Base-by-base conservation (phyloP, 2,113 vertebrate genomes). In the Oreotrochilus melanogaster region DNA sequence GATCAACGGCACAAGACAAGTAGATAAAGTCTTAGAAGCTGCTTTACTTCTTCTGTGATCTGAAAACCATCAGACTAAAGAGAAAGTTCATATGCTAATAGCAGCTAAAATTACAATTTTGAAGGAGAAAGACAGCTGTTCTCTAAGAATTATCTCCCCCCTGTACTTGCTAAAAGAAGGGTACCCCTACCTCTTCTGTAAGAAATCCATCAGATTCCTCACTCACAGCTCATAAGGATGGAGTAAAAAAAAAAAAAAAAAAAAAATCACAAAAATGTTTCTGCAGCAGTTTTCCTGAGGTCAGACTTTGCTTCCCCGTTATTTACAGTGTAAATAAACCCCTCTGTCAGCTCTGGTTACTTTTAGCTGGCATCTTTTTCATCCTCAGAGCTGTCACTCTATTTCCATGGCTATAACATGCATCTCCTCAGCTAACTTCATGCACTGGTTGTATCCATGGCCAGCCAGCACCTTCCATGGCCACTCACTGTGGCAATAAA, bases 21-120 rank as follows among this genome's bases (percentile, higher is more conserved):
- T 75, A 30, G 39, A 28, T 27, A 54, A 28, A 35, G 21, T 15
- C 66, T 69, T 30, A 43, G 48, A 82, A 66, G 28, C 19, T 50
- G 18, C 76, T 95, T 86, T 91, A 67, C 42, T 4, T 65, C 60
- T 92, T 23, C 39, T 37, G 47, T 58, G 50, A 79, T 75, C 91
- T 73, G 66, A 65, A 89, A 92, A 62, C 37, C 17, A 9, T 70
- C 21, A 24, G 33, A 60, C 9, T 75, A 22, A 79, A 71, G 22
- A 71, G 65, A n/a, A 91, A 88, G 50, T 79, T 82, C 23, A 65
- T 91, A 33, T 1, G 43, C 18, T 72, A 37, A 31, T 39, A 39
- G 5, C 39, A 39, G 91, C 72, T 62, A 69, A 86, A 87, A 65
- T 2, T 3, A 45, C 53, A 66, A 14, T 53, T 95, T 78, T 84